Percentiles rank a stretch among this genome's conserved stretches.
These are phyloP conservation scores for Sardinella longiceps DNA, from an alignment of 2,797 vertebrate genomes.

Conservation along the genomic window DNA sequence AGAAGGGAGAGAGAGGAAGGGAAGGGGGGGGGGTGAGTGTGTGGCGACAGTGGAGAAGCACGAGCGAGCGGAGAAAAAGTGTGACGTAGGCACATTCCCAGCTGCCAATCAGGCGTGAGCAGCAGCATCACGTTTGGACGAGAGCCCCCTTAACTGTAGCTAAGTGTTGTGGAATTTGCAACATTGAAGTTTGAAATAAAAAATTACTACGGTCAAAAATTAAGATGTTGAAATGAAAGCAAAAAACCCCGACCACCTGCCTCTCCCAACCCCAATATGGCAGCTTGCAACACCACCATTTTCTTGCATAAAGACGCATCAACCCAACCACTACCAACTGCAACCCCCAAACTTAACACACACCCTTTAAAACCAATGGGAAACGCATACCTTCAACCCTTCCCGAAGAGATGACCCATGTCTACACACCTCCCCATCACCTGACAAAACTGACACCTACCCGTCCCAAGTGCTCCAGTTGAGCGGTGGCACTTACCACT, in stretches of 20 bases:
- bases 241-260: not conserved
- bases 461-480: not conserved
- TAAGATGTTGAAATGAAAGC: not conserved
- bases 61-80: not conserved
- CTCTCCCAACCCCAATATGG: conserved; percentile 1
- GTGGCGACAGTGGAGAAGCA: not conserved
- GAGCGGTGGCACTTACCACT: conserved; percentile 73
- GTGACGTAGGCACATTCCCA: conserved; percentile 72
- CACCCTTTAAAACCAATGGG: not conserved
- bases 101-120: conserved; percentile 68
- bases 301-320: not conserved
- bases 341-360: not conserved
- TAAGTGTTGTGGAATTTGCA: not conserved
- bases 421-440: not conserved
- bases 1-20: not conserved
- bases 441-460: not conserved
- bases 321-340: not conserved
- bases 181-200: not conserved
- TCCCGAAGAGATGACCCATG: not conserved
- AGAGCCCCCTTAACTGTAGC: not conserved
- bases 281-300: not conserved
- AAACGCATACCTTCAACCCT: not conserved
- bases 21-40: too few species aligned
- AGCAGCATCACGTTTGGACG: conserved; percentile 3
- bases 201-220: not conserved